Percentiles rank a stretch among this genome's conserved stretches.
Evolutionary conservation across 2,888 invertebrate genomes (phyloP).

Genomic region (Lymantria monacha): DNA sequence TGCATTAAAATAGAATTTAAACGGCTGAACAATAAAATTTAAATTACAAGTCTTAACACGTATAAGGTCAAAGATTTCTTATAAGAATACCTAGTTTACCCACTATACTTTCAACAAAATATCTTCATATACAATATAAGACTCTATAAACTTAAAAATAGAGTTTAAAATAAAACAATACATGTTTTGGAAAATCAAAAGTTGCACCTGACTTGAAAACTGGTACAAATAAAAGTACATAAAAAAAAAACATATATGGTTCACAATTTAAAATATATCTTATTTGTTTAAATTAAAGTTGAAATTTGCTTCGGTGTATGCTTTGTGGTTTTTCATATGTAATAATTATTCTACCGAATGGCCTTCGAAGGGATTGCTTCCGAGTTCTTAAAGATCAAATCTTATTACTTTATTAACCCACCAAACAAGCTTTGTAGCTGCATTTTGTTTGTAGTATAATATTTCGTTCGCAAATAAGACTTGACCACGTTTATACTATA

Average conservation of each 20-base stretch:
- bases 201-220: constrained; percentile 27
- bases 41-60: constrained; percentile 16
- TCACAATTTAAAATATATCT: constrained; percentile 2
- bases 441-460: neutral
- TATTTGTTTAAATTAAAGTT: constrained; percentile 17
- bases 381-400: constrained; percentile 49
- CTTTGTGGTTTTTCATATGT: constrained; percentile 24
- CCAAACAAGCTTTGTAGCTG: constrained; percentile 16
- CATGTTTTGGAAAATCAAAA: constrained; percentile 10
- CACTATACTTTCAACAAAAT: constrained; percentile 18
- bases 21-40: constrained; percentile 13
- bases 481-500: too few species aligned
- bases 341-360: constrained; percentile 21
- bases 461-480: too few species aligned
- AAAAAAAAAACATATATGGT: constrained; percentile 26
- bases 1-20: constrained; percentile 10
- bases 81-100: constrained; percentile 11
- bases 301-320: constrained; percentile 12
- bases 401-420: constrained; percentile 26
- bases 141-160: constrained; percentile 7
- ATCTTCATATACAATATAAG: constrained; percentile 4
- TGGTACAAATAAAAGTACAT: constrained; percentile 28
- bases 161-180: constrained; percentile 13
- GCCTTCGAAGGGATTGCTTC: constrained; percentile 57
- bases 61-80: constrained; percentile 20